These are phyloP conservation scores for Apostichopus parvimensis DNA, from an alignment of 35 echinoderm and acorn worm genomes.

Conservation along the genomic window DNA sequence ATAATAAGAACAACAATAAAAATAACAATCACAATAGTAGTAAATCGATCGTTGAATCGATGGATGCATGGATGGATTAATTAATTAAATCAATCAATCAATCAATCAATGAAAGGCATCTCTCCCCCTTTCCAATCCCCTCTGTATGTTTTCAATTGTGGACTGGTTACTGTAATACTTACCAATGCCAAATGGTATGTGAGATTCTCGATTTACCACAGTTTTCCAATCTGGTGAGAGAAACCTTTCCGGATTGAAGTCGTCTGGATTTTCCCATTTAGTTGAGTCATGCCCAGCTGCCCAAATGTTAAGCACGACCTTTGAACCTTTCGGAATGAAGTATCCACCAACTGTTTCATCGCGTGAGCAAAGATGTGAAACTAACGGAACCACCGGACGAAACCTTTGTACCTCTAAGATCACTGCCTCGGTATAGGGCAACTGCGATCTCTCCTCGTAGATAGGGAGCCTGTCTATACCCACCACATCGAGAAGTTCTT, in stretches of 20 bases:
- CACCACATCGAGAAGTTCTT: no score
- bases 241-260: slow-evolving; percentile 17
- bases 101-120: no score
- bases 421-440: slow-evolving; percentile 23
- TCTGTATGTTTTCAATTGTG: no score
- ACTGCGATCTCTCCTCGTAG: not conserved
- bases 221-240: not conserved
- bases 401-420: slow-evolving; percentile 11
- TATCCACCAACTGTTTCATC: not conserved
- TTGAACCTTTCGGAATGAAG: not conserved
- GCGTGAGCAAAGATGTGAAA: not conserved
- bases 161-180: not conserved
- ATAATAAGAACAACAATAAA: no score
- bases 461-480: not conserved
- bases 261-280: not conserved
- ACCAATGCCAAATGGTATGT: slow-evolving; percentile 6
- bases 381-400: not conserved
- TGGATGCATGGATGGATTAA: no score
- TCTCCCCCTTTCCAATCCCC: no score
- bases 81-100: no score
- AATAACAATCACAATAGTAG: no score
- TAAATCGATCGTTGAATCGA: no score
- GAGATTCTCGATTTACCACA: not conserved
- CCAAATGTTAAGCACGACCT: not conserved
- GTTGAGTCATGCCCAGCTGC: not conserved